These are phyloP conservation scores for Lepidostoma basale DNA, from an alignment of 1,140 invertebrate species.

Conservation along the genomic window DNA sequence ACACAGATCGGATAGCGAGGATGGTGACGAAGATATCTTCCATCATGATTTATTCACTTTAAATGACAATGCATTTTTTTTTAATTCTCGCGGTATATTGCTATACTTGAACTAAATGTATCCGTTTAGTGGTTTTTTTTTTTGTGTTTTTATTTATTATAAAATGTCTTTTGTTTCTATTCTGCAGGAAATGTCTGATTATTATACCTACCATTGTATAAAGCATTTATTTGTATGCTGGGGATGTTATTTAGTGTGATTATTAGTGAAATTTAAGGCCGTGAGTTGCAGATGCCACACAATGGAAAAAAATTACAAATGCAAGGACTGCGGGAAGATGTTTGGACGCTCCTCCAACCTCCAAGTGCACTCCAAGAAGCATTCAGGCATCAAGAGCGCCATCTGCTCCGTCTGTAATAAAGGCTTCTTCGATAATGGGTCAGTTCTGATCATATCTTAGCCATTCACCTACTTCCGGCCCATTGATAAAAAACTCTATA, in stretches of 20 bases:
- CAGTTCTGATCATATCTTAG: not conserved
- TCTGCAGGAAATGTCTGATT: not conserved
- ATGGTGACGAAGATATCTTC: too few species aligned
- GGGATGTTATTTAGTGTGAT: not conserved
- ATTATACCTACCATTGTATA: not conserved
- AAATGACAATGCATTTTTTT: not conserved
- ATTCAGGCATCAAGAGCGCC: not conserved
- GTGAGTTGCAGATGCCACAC: conserved; percentile 5
- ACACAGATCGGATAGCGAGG: too few species aligned
- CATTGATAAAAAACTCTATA: not conserved
- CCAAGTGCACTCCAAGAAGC: not conserved
- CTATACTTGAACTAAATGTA: not conserved
- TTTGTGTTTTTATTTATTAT: not conserved
- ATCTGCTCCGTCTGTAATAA: conserved; percentile 1
- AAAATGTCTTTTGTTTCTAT: not conserved
- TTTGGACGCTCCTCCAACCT: not conserved
- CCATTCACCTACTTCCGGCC: not conserved
- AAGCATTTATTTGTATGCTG: not conserved
- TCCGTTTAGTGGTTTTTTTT: not conserved
- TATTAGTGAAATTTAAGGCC: not conserved
- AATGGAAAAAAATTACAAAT: conserved; percentile 11
- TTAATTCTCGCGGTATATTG: not conserved
- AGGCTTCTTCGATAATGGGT: not conserved
- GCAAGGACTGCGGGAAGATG: not conserved
- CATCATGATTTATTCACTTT: not conserved